Base-by-base conservation (phyloP, 2,113 vertebrate genomes). In the Sturnira hondurensis region DNA sequence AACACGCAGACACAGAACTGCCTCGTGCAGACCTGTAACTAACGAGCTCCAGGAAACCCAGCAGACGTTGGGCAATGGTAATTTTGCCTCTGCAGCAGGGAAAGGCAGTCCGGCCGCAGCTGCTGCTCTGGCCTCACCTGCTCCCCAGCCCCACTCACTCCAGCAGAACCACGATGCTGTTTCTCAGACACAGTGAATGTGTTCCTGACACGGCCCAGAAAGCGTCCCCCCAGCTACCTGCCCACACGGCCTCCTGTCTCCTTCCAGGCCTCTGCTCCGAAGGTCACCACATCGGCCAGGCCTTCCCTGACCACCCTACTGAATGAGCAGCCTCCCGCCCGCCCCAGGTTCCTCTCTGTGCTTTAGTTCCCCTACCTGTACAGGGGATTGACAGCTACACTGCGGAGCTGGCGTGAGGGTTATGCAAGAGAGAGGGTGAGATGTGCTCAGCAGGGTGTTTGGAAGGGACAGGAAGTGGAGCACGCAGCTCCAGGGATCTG, bases 391-490 rank as follows among this genome's bases (percentile, higher is more conserved):
- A 58, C 9, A 14, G 47, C 58, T 26, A 54, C 20, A 26, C 1
- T 20, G 24, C 4, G 36, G 67, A 9, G 15, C 0, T 33, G 38
- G 7, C 43, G 26, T 20, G 26, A 74, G 33, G 54, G 73, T 36
- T 20, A 52, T 1, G 4, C 6, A 4, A 8, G 73, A 41, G 45
- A 0, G 10, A 11, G 61, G 1, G 2, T 1, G 38, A 38, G 28
- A 33, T 54, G 22, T 61, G 71, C 20, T 77, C 47, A 41, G 71
- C 50, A 41, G 61, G 28, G 52, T 10, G 28, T 17, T 10, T 68
- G 50, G 20, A 71, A 65, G 4, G 22, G 38, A 14, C 2, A 8
- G 16, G 4, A 41, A 81, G 56, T 19, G 9, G 7, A 17, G 22
- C 4, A 16, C 0, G 4, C 2, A 28, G 38, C 41, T 73, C n/a